Base-by-base conservation (phyloP, 2,797 vertebrate genomes). In the Apogon talboti region DNA sequence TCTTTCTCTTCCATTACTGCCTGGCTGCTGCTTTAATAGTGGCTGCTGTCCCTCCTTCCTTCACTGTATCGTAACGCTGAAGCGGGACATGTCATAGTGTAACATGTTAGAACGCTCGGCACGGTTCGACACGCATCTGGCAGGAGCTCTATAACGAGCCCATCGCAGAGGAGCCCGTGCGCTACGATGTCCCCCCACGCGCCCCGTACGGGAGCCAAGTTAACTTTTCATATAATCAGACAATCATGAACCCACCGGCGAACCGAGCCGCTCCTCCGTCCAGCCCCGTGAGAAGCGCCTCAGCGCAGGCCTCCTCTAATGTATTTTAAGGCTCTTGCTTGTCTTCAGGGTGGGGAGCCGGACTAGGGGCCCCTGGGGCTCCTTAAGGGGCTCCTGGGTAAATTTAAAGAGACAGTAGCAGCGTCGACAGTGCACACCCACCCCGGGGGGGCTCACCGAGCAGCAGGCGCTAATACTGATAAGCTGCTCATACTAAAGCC, bases 351-450 rank as follows among this genome's bases (percentile, higher is more conserved):
- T 96, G 95, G 95, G 95, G 95, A 96, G 93, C 95, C 94, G 90
- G 92, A 94, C 94, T 94, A 93, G 95, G 96, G 96, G 96, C 96
- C 96, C 96, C 96, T 96, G 96, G 96, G 96, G 96, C 95, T 97
- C 96, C 96, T 96, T 96, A 94, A 95, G 95, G 95, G 96, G 96
- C 96, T 97, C 96, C 96, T 96, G 96, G 96, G 96, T 96, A 97
- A 96, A 96, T 97, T 97, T 97, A 97, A 97, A 97, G 96, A 96
- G 95, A 95, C 95, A 96, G 96, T 93, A 94, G 83, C 93, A 83
- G 89, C 82, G 84, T 79, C 79, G 66, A 81, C 79, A 76, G 83
- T 66, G 84, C 85, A 76, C 81, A 77, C 74, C 78, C 79, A 86
- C 83, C 79, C 78, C 69, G 56, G 79, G 79, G 86, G 82, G 73